Base-by-base conservation (phyloP, 2,888 invertebrate species). In the Pemphredon lugubris region DNA sequence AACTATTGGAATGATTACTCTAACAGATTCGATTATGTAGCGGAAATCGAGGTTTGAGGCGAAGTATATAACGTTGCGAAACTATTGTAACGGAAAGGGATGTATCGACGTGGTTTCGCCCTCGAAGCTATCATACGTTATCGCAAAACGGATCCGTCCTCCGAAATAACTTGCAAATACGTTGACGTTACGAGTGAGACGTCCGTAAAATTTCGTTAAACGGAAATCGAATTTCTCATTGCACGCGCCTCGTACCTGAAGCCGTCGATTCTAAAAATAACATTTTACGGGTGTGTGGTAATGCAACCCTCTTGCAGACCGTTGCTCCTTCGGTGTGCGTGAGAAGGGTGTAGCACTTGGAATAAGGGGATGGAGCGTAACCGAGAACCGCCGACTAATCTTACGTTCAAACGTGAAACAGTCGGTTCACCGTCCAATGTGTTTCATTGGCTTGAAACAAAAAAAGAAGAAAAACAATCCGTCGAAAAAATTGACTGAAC, bases 181-280 rank as follows among this genome's bases (percentile, higher is more conserved):
- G 16, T 0, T 42, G 59, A 37, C 42, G 30, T n/a, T 50, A 37
- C 42, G 54, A 57, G 11, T 20, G 57, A 51, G 21, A 58, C 20
- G n/a, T 32, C 32, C 4, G 14, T 34, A 14, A 66, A 66, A 40
- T 47, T 20, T 11, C 9, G 13, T 14, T 32, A 34, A 39, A 69
- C 55, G 20, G 13, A 39, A 60, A 50, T 51, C 18, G 39, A 57
- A 51, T 57, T 39, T 57, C 54, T 34, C 9, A 30, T 30, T 34
- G 34, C 34, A 42, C 14, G 16, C 23, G 51, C 18, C 13, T 34
- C 7, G 58, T 37, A 47, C 11, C 44, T n/a, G 54, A 40, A 39
- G 42, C 30, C 40, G 26, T 23, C 34, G 16, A 6, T 42, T 59
- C 54, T 69, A 60, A 70, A 70, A 69, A 51, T 69, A 70, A 69